phyloP scores from a whole-genome alignment of 2,888 invertebrate genomes.

The Timema cristinae region DNA sequence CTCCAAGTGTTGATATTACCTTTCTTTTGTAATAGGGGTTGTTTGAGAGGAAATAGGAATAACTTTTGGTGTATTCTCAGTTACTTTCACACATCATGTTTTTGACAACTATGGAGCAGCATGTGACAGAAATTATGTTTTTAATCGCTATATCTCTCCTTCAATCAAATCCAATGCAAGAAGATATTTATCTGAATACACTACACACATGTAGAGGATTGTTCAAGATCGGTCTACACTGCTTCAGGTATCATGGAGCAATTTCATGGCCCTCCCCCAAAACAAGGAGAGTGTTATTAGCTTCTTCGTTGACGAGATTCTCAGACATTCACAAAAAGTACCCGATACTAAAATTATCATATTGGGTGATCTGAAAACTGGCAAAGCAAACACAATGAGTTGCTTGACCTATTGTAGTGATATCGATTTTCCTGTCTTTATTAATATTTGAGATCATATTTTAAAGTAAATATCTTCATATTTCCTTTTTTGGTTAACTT shows the following conservation, averaged over 20 bases:
- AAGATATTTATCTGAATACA: background rate
- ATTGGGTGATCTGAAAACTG: background rate
- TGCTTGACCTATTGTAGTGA: too few species aligned
- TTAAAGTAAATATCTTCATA: too few species aligned
- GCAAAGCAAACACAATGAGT: background rate
- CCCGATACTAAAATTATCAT: background rate
- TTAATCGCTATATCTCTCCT: slow-evolving; percentile 3
- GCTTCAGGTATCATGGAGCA: background rate
- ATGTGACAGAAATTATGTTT: background rate
- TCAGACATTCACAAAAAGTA: slow-evolving; percentile 1
- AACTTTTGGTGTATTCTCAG: background rate
- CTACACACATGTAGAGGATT: background rate
- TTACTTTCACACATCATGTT: background rate
- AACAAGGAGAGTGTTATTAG: background rate
- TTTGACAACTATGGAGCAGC: background rate
- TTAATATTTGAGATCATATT: too few species aligned
- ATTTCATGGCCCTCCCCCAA: slow-evolving; percentile 2
- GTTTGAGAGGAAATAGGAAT: background rate
- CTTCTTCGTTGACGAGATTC: background rate
- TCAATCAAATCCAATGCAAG: background rate
- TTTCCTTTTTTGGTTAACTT: too few species aligned
- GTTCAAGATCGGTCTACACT: slow-evolving; percentile 8
- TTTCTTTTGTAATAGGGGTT: background rate
- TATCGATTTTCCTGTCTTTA: too few species aligned
- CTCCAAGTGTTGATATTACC: background rate